These are phyloP conservation scores for Boleophthalmus pectinirostris DNA, from an alignment of 2,113 vertebrate genomes.

Conservation along the genomic window DNA sequence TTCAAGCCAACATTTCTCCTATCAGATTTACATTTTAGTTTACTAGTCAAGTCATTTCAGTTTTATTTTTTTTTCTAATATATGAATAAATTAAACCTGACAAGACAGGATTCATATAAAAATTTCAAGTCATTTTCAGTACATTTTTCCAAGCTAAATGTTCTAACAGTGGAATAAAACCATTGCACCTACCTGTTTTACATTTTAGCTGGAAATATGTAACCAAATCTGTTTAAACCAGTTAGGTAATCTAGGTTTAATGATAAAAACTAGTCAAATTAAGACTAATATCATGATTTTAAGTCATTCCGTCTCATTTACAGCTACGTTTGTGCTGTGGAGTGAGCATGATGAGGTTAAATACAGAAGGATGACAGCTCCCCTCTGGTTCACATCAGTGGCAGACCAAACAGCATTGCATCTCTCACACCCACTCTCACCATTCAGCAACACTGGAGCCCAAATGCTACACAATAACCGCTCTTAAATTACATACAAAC, in stretches of 20 bases:
- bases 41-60: too few species aligned
- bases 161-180: background rate
- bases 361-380: conserved; percentile 45
- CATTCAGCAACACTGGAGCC: background rate
- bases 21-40: too few species aligned
- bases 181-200: background rate
- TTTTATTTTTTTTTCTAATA: too few species aligned
- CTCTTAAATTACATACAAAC: conserved; percentile 18
- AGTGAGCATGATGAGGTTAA: conserved; percentile 41
- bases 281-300: too few species aligned
- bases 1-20: too few species aligned
- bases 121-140: background rate
- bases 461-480: conserved; percentile 5
- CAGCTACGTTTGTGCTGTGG: background rate
- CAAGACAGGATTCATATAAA: too few species aligned
- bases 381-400: conserved; percentile 56
- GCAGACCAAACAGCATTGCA: conserved; percentile 37
- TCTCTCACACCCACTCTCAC: conserved; percentile 61
- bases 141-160: background rate
- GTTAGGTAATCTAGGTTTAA: background rate
- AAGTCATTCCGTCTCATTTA: background rate
- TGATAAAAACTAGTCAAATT: too few species aligned
- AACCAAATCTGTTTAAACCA: background rate
- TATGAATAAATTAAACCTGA: too few species aligned
- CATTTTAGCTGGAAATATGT: background rate